Evolutionary conservation across 2,888 invertebrate species (phyloP).

Genomic region (Platerodrilus igneus): DNA sequence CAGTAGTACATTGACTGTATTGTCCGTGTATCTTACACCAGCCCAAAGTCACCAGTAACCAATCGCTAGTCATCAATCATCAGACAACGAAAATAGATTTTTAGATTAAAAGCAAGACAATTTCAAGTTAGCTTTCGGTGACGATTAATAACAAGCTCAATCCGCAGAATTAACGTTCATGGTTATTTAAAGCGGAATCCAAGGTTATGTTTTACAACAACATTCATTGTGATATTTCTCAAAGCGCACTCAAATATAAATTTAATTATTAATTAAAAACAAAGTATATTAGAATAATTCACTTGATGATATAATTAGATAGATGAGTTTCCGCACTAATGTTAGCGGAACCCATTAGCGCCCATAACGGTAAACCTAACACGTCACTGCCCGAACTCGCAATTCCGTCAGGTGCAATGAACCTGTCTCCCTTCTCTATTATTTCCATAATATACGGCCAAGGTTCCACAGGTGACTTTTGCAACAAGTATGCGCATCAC

Average conservation of each 20-base stretch:
- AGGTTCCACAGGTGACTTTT: slow-evolving; percentile 34
- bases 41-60: no score
- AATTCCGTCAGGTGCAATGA: slow-evolving; percentile 49
- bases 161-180: no score
- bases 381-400: slow-evolving; percentile 44
- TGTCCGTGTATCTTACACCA: no score
- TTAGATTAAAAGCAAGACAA: no score
- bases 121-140: no score
- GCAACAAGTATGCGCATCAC: slow-evolving; percentile 33
- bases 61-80: no score
- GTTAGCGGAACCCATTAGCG: slow-evolving; percentile 47
- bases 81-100: no score
- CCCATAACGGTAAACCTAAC: slow-evolving; percentile 42
- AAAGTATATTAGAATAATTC: no score
- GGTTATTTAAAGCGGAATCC: no score
- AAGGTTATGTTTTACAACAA: slow-evolving; percentile 8
- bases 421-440: slow-evolving; percentile 38
- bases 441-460: slow-evolving; percentile 28
- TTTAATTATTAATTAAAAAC: background rate
- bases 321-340: slow-evolving; percentile 38
- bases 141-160: no score
- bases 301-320: no score
- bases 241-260: background rate
- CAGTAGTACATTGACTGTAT: no score
- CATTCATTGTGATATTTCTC: background rate